Evolutionary conservation across 2,888 invertebrate species (phyloP), one percentile per base, ranked within the genome.

Genomic region (Pristionchus maxplancki): DNA sequence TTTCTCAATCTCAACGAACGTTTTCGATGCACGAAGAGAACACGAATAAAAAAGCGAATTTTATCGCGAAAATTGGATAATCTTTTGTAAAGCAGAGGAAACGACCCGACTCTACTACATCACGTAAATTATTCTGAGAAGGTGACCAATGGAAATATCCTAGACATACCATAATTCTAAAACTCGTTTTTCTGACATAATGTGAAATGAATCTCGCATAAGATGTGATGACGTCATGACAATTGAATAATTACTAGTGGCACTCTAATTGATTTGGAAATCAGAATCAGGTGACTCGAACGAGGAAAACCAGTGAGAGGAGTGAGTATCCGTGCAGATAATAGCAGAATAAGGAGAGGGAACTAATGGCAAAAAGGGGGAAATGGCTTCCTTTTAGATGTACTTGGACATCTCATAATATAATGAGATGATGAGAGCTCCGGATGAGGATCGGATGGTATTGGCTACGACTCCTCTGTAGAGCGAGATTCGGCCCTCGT

Each of bases 391-490:
- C 24, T 31, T 89, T 88, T 88, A 93, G 87, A 93, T 89, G 89
- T 93, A 93, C 89, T 94, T 94, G 87, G 92, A 86, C 82, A 93
- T 91, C 90, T 94, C 94, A 90, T 94, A 93, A 88, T 94, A 94
- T 48, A 94, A 89, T 62, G 93, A 92, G 89, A 94, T 91, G n/a
- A 94, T 92, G 50, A 94, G 90, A 44, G 93, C 94, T 40, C 93
- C 94, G 62, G 93, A 91, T 28, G 92, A 92, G 40, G 93, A 92
- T n/a, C 92, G 89, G 81, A 93, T 89, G 48, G 93, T 92, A 85
- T 94, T 94, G 71, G 92, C 91, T 37, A 93, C 67, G 5, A 91
- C 92, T 81, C 94, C 94, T 34, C 91, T 89, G 89, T 92, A 94
- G 83, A 94, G 91, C 24, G 91, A 91, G 24, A 88, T 67, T 40